Percentiles rank a stretch among this genome's conserved stretches.
These are phyloP conservation scores for Metacarcinus magister DNA, from an alignment of 2,888 invertebrate species.

Conservation along the genomic window DNA sequence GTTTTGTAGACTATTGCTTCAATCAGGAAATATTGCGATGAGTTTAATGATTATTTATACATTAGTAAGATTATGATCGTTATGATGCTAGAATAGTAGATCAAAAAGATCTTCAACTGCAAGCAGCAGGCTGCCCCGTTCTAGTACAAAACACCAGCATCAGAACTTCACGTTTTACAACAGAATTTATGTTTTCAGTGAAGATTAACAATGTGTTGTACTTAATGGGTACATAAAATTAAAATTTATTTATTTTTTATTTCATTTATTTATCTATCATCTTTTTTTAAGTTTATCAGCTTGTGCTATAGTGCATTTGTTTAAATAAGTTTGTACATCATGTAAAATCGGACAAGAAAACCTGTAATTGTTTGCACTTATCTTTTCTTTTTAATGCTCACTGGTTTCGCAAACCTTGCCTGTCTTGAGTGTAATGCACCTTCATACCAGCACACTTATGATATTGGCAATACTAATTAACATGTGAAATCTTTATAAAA, in stretches of 20 bases:
- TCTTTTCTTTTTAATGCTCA: neutral
- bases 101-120: no score
- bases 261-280: neutral
- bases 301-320: neutral
- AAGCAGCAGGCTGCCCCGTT: no score
- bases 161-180: no score
- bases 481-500: neutral
- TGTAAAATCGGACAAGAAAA: neutral
- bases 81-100: no score
- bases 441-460: neutral
- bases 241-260: neutral
- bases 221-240: neutral
- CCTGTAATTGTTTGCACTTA: neutral
- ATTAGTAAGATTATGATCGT: neutral
- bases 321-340: neutral
- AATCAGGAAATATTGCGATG: no score
- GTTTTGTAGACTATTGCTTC: no score
- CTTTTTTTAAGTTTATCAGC: neutral
- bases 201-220: no score
- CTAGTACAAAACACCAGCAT: no score
- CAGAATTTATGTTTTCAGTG: no score
- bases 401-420: neutral
- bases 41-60: neutral
- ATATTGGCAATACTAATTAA: neutral
- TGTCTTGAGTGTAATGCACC: conserved; percentile 5